Evolutionary conservation across 2,113 vertebrate species (phyloP).

Genomic region (Fregata magnificens): DNA sequence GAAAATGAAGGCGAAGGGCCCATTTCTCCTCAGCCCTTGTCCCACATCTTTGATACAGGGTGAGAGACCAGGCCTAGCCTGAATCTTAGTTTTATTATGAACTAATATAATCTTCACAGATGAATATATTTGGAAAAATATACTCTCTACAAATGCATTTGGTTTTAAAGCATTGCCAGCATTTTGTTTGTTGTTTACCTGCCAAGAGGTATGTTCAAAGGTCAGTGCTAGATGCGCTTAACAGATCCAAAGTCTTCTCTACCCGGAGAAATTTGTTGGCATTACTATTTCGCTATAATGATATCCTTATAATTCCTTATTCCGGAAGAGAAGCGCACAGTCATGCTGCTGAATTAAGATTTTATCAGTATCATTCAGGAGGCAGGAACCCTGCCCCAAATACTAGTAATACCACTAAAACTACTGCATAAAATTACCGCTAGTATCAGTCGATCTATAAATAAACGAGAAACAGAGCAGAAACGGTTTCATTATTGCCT

Average conservation of each 20-base stretch:
- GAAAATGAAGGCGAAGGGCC: background rate
- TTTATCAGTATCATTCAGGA: background rate
- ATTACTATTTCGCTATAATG: background rate
- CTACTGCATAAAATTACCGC: background rate
- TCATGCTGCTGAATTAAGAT: no score
- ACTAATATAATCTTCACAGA: background rate
- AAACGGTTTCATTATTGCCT: accelerated
- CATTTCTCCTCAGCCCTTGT: background rate
- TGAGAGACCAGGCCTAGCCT: background rate
- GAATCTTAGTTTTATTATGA: background rate
- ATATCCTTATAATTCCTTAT: background rate
- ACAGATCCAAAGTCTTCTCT: background rate
- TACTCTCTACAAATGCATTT: background rate
- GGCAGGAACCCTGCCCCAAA: background rate
- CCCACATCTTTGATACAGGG: background rate
- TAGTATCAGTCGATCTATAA: accelerated
- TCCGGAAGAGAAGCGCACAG: background rate
- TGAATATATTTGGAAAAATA: background rate
- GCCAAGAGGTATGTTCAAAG: background rate
- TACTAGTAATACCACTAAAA: background rate
- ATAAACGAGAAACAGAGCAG: accelerated
- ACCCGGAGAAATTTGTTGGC: background rate
- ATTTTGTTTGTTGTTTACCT: background rate
- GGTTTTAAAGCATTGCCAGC: background rate
- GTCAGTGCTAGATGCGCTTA: background rate